Evolutionary conservation across 2,113 vertebrate species (phyloP), one percentile per base, ranked within the genome.

Genomic region (Limanda limanda): DNA sequence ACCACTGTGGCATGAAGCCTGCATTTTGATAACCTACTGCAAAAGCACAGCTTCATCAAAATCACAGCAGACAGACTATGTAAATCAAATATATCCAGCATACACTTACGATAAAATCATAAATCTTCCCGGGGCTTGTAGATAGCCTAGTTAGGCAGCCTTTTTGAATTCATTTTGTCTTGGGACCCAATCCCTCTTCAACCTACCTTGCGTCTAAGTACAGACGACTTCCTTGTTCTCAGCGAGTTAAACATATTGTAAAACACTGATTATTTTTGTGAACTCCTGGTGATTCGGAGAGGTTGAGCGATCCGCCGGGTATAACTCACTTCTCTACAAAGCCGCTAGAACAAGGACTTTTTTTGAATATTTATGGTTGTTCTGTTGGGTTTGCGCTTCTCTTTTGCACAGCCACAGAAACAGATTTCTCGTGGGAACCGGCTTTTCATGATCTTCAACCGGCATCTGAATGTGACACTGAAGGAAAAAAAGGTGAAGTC

Each of bases 281-380:
- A 88, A 82, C 78, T 78, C 59, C 18, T 48, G 66, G 56, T 78
- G 76, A 63, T 74, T 79, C 45, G 68, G 65, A 57, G 58, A 59
- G 61, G 65, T 74, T 70, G 75, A 68, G 72, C 79, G 71, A 75
- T 82, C 78, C 82, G 59, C 15, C 72, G 81, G 79, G 59, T 76
- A 75, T 80, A 35, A 54, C 31, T 18, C 47, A 21, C 31, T 37
- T 37, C 83, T 74, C 71, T 68, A 87, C 83, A 88, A 86, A 88
- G 75, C 51, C 57, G 45, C 14, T 15, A 64, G 68, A 85, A 89
- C 93, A 94, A 94, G 90, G 79, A 86, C 74, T 78, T 65, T 78
- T 65, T 63, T 92, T 95, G 89, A 95, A 95, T 95, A 95, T 95
- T 94, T 94, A 95, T 94, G 86, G 83, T 87, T 35, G 88, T 91